Evolutionary conservation across 2,113 vertebrate species (phyloP).

Genomic region (Ceyx cyanopectus): DNA sequence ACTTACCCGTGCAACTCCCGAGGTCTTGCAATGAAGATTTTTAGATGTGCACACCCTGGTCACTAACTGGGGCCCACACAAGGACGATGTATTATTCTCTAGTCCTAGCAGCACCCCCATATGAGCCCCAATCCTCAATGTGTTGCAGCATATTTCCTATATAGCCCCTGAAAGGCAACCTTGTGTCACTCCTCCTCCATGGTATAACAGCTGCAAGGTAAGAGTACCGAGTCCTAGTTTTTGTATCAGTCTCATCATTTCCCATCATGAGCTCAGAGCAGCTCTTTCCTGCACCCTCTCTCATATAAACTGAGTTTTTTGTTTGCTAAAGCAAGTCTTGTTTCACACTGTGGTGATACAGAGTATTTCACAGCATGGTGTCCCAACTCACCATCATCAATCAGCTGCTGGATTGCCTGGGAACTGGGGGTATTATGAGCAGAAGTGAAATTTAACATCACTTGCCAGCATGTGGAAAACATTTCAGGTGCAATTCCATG

Average conservation of each 20-base stretch:
- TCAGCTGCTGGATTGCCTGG: not conserved
- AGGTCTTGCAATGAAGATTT: not conserved
- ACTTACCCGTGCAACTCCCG: rapidly evolving
- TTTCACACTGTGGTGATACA: not conserved
- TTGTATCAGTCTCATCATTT: constrained; percentile 57
- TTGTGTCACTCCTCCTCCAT: not conserved
- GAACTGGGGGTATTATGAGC: constrained; percentile 6
- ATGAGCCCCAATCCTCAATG: not conserved
- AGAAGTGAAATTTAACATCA: constrained; percentile 48
- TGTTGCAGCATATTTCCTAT: not conserved
- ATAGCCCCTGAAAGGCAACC: not conserved
- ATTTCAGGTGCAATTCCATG: constrained; percentile 24
- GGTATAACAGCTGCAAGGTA: constrained; percentile 6
- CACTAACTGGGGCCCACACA: not conserved
- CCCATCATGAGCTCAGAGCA: not conserved
- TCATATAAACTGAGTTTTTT: not conserved
- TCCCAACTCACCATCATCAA: not conserved
- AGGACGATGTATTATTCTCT: not conserved
- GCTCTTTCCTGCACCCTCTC: not conserved
- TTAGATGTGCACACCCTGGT: not conserved
- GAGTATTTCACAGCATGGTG: not conserved
- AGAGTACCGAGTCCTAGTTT: not conserved
- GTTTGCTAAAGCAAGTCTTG: not conserved
- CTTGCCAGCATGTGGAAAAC: constrained; percentile 50
- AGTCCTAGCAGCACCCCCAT: not conserved